A percentile compares a stretch with the other conserved stretches of the same genome.
These are phyloP conservation scores for Ophiothrix spiculata DNA, from an alignment of 35 echinoderm and acorn worm genomes.

Conservation along the genomic window DNA sequence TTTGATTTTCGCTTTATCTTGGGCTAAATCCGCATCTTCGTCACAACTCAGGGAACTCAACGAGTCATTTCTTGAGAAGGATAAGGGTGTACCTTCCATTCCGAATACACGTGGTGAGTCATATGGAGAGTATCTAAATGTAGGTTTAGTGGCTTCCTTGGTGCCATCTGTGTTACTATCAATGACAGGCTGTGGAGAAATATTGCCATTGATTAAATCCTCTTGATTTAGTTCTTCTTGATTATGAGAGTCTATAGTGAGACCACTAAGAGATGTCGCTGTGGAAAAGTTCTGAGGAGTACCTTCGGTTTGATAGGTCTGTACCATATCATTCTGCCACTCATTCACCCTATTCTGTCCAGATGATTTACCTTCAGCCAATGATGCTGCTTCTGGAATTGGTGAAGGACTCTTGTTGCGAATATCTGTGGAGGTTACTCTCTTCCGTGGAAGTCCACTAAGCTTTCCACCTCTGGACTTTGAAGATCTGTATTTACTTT, in stretches of 20 bases:
- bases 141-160: constrained; percentile 1
- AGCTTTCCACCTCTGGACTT: constrained; percentile 58
- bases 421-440: constrained; percentile 60
- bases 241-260: constrained; percentile 73
- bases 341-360: constrained; percentile 69
- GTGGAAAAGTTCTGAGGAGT: constrained; percentile 77
- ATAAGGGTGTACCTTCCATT: constrained; percentile 85
- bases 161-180: not conserved
- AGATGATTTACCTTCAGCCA: constrained; percentile 44
- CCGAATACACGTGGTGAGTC: constrained; percentile 84
- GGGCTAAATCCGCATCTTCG: constrained; percentile 89
- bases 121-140: constrained; percentile 53
- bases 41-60: constrained; percentile 97
- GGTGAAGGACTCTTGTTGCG: constrained; percentile 89
- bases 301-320: constrained; percentile 79
- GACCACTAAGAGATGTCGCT: constrained; percentile 82
- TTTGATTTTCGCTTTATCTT: constrained; percentile 75
- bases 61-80: constrained; percentile 93
- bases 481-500: constrained; percentile 55
- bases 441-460: constrained; percentile 65
- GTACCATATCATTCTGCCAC: constrained; percentile 75
- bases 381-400: constrained; percentile 81
- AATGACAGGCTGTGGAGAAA: constrained; percentile 20
- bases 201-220: constrained; percentile 96
- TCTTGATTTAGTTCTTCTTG: no score